Evolutionary conservation across 1,140 invertebrate species (phyloP).

Genomic region (Mactra quadrangularis): DNA sequence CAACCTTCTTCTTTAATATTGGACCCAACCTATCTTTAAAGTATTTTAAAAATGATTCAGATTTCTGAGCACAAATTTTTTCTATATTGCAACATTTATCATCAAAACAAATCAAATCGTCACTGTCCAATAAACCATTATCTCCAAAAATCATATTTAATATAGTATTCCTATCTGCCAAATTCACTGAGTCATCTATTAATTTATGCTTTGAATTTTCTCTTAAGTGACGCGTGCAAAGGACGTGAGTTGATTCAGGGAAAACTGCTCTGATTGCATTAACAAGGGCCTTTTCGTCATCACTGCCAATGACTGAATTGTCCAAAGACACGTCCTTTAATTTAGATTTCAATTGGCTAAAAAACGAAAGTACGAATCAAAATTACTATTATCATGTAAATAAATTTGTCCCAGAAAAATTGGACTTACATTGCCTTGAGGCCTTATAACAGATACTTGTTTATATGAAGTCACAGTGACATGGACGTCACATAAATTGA

Average conservation of each 20-base stretch:
- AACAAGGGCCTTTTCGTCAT: too few relatives aligned
- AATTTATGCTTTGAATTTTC: slow-evolving; percentile 14
- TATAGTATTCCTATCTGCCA: not conserved
- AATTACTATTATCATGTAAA: slow-evolving; percentile 61
- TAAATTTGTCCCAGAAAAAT: slow-evolving; percentile 54
- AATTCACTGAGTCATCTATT: slow-evolving; percentile 14
- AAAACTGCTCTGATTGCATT: too few relatives aligned
- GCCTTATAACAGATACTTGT: slow-evolving; percentile 19
- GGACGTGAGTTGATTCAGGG: too few relatives aligned
- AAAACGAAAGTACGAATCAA: slow-evolving; percentile 51
- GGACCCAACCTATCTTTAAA: slow-evolving; percentile 18
- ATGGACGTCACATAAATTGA: slow-evolving; percentile 57
- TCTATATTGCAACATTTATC: slow-evolving; percentile 41
- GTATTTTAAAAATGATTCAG: slow-evolving; percentile 56
- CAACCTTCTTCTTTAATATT: slow-evolving; percentile 14
- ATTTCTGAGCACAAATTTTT: slow-evolving; percentile 1
- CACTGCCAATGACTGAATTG: slow-evolving; percentile 14
- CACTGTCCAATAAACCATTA: slow-evolving; percentile 34
- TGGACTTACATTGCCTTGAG: slow-evolving; percentile 1
- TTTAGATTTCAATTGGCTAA: slow-evolving; percentile 35
- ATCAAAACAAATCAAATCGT: slow-evolving; percentile 55
- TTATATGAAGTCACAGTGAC: slow-evolving; percentile 42
- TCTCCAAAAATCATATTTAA: slow-evolving; percentile 44
- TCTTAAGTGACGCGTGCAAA: too few relatives aligned
- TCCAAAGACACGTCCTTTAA: not conserved